These are phyloP conservation scores for Lacerta agilis DNA, from an alignment of 2,797 vertebrate species.

Conservation along the genomic window DNA sequence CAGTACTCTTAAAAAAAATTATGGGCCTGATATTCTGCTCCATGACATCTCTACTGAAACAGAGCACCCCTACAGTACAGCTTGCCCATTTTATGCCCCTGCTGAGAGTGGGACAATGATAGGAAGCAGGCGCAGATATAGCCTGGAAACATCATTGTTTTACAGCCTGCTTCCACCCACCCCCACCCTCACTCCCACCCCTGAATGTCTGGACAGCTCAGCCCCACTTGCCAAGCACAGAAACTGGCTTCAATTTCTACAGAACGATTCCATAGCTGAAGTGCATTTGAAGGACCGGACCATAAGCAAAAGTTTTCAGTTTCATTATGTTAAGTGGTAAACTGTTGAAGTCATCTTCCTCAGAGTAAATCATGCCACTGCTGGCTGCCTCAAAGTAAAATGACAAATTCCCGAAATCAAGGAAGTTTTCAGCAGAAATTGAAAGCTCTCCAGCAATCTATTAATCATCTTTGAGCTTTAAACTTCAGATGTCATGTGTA, in stretches of 20 bases:
- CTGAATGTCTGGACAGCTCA: not conserved
- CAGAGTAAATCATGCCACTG: not conserved
- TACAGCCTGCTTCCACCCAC: not conserved
- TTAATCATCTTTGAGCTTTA: not conserved
- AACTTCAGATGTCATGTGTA: not conserved
- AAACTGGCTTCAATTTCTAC: not conserved
- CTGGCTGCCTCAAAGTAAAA: not conserved
- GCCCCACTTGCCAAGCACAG: conserved; percentile 15
- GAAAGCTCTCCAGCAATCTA: not conserved
- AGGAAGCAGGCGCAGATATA: not conserved
- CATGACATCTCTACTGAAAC: not conserved
- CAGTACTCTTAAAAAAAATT: not conserved
- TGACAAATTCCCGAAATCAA: not conserved
- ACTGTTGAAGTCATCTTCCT: not conserved
- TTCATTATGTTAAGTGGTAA: not conserved
- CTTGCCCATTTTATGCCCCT: not conserved
- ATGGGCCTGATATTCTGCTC: not conserved
- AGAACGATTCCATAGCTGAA: conserved; percentile 22
- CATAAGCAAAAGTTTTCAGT: not conserved
- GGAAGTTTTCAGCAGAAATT: not conserved
- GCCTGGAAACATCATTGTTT: not conserved
- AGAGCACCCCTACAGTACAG: not conserved
- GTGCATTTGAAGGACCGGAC: not conserved
- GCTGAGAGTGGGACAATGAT: not conserved
- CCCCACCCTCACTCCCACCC: no score